Conservation (phyloP, 2,113 vertebrate species). For the Albula goreensis region DNA sequence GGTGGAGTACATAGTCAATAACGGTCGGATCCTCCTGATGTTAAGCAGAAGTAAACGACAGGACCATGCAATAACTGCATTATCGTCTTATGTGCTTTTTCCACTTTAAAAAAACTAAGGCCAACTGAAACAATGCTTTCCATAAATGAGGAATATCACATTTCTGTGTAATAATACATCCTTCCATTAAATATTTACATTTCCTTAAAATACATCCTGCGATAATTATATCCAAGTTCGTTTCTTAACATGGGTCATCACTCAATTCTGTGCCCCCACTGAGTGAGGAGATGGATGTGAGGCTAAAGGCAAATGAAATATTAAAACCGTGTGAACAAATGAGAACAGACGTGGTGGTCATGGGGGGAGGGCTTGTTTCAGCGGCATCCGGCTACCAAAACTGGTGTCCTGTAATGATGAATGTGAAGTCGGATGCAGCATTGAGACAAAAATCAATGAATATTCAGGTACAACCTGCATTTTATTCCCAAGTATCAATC, state of each 20-base stretch:
- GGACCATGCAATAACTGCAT: no score
- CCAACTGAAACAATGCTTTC: background rate
- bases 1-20: no score
- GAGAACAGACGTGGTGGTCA: background rate
- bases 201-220: background rate
- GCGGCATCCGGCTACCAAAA: background rate
- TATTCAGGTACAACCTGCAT: slow-evolving; percentile 41
- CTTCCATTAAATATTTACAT: background rate
- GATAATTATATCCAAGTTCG: background rate
- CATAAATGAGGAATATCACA: background rate
- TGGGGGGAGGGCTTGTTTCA: background rate
- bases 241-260: background rate
- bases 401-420: slow-evolving; percentile 14
- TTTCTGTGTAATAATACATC: background rate
- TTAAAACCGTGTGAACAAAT: background rate
- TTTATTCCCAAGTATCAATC: slow-evolving; percentile 27
- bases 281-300: background rate
- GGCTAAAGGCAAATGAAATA: background rate
- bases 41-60: no score
- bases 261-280: background rate
- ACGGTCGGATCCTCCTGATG: no score
- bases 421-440: slow-evolving; percentile 18
- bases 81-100: no score
- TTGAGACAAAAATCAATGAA: slow-evolving; percentile 45
- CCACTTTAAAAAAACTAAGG: no score